phyloP scores from a whole-genome alignment of 1,140 invertebrate species.

The Mya arenaria region DNA sequence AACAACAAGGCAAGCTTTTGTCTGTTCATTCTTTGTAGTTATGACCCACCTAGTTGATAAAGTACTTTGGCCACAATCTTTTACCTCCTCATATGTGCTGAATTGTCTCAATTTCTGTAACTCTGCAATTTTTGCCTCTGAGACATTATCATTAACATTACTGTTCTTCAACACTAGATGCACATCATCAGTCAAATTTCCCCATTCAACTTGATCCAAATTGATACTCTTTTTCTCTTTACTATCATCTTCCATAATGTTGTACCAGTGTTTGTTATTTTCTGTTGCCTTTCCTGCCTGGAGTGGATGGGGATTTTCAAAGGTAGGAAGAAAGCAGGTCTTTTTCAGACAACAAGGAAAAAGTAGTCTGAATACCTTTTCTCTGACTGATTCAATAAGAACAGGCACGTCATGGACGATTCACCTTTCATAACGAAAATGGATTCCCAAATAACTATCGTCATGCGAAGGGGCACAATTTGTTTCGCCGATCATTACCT shows the following conservation, averaged over 20 bases:
- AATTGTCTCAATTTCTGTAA: slow-evolving; percentile 42
- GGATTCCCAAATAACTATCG: too few species aligned
- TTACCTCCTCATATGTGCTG: slow-evolving; percentile 35
- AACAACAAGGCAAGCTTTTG: slow-evolving; percentile 56
- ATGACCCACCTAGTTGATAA: slow-evolving; percentile 52
- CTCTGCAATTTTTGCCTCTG: slow-evolving; percentile 28
- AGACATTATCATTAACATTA: slow-evolving; percentile 22
- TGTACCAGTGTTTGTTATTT: slow-evolving; percentile 42
- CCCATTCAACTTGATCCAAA: slow-evolving; percentile 39
- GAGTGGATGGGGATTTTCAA: too few species aligned
- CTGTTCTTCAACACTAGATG: slow-evolving; percentile 34
- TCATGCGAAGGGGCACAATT: too few species aligned
- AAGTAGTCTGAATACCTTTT: too few species aligned
- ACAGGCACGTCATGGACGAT: too few species aligned
- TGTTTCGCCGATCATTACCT: too few species aligned
- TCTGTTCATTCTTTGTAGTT: slow-evolving; percentile 45
- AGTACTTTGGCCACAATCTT: slow-evolving; percentile 46
- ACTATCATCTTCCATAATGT: slow-evolving; percentile 6
- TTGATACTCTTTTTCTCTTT: slow-evolving; percentile 47
- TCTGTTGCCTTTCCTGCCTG: slow-evolving; percentile 46
- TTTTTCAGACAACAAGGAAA: too few species aligned
- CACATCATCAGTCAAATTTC: slow-evolving; percentile 27
- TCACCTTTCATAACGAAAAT: too few species aligned
- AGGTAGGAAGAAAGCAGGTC: too few species aligned
- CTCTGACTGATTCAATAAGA: too few species aligned